Percentiles rank a stretch among this genome's conserved stretches.
These are phyloP conservation scores for Trididemnum miniatum DNA, from an alignment of 23 tunicate genomes.

Conservation along the genomic window DNA sequence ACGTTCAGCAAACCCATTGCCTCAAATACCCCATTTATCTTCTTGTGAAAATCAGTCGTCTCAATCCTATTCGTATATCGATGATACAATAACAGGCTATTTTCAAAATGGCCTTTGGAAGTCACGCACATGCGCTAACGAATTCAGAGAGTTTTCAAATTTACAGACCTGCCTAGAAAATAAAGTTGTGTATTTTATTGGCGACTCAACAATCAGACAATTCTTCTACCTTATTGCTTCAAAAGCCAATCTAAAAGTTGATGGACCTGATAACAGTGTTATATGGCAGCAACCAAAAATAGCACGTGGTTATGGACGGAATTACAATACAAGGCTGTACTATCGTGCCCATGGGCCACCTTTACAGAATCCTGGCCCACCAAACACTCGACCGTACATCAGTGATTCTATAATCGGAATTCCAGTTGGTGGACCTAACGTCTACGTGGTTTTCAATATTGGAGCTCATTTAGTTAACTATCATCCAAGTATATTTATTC, in stretches of 20 bases:
- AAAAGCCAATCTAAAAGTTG: neutral
- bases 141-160: neutral
- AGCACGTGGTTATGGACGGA: neutral
- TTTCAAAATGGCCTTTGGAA: slow-evolving; percentile 9
- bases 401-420: slow-evolving; percentile 29
- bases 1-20: neutral
- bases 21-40: neutral
- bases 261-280: slow-evolving; percentile 29
- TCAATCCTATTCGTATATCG: neutral
- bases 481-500: slow-evolving; percentile 27
- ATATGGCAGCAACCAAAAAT: slow-evolving; percentile 45
- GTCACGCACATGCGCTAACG: neutral
- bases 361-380: slow-evolving; percentile 43
- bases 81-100: slow-evolving; percentile 11
- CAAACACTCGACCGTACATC: slow-evolving; percentile 49
- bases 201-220: slow-evolving; percentile 70
- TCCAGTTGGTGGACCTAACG: neutral
- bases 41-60: neutral
- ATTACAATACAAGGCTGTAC: slow-evolving; percentile 28
- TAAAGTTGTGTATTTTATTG: slow-evolving; percentile 54
- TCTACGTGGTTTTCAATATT: slow-evolving; percentile 34
- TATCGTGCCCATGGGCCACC: slow-evolving; percentile 72
- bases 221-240: slow-evolving; percentile 28
- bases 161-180: slow-evolving; percentile 11
- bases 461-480: slow-evolving; percentile 32